These are phyloP conservation scores for Centruroides vittatus DNA, from an alignment of 1,140 invertebrate species.

Conservation along the genomic window DNA sequence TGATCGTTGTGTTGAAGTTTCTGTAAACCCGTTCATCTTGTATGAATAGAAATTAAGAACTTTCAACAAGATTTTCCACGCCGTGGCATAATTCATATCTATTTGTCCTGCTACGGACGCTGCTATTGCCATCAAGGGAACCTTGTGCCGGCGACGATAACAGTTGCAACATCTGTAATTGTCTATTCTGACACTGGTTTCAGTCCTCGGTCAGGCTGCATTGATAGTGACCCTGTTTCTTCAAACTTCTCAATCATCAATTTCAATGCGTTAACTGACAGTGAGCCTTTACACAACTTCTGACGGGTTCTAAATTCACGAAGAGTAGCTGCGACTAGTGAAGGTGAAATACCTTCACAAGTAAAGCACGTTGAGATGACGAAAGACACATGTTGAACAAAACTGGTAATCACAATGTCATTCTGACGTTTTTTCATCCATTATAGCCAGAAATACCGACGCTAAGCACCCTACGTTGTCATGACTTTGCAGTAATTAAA, in stretches of 20 bases:
- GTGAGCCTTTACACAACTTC: neutral
- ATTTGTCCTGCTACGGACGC: neutral
- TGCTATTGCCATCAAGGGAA: neutral
- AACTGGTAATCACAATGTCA: no score
- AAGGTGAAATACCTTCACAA: neutral
- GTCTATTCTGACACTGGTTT: constrained; percentile 1
- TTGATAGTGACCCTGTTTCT: neutral
- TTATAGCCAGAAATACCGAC: no score
- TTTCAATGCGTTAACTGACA: constrained; percentile 1
- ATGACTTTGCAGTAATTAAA: no score
- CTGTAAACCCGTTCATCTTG: constrained; percentile 3
- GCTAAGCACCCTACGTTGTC: no score
- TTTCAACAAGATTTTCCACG: constrained; percentile 1
- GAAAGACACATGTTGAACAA: no score
- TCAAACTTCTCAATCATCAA: neutral
- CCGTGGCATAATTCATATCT: neutral
- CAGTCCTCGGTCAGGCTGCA: neutral
- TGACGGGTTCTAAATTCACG: neutral
- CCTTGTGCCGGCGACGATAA: neutral
- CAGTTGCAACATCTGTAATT: neutral
- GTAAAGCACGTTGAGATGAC: neutral
- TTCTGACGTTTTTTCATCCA: no score
- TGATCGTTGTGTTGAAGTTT: constrained; percentile 1
- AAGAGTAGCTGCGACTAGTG: neutral
- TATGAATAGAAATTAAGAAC: constrained; percentile 4